phyloP scores from a whole-genome alignment of 30 jellyfish, hydroid and myxozoan genomes.

The Morbakka virulenta region DNA sequence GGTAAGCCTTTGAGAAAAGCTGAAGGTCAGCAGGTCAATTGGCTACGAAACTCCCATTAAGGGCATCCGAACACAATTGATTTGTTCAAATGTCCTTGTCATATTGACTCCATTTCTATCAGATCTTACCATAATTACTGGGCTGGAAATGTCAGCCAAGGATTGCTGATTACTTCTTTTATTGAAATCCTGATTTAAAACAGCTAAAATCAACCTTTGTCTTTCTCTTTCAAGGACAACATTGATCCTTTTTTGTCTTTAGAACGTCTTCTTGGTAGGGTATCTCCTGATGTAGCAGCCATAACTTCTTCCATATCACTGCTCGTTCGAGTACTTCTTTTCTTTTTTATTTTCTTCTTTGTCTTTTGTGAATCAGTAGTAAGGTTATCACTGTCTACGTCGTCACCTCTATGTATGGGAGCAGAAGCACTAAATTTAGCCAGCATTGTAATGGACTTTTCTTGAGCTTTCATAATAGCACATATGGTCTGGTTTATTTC shows the following conservation, averaged over 20 bases:
- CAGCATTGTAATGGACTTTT: neutral
- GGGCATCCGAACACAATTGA: no score
- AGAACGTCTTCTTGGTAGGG: neutral
- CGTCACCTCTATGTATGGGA: neutral
- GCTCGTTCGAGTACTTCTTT: neutral
- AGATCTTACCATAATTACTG: no score
- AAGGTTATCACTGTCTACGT: neutral
- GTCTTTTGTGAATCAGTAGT: slow-evolving; percentile 8
- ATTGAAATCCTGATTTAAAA: no score
- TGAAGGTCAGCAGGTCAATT: no score
- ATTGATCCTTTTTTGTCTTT: neutral
- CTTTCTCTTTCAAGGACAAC: neutral
- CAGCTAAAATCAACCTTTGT: no score
- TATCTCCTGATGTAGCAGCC: neutral
- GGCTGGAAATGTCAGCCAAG: no score
- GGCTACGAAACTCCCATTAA: no score
- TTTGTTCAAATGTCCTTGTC: no score
- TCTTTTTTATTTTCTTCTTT: no score
- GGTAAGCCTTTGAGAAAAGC: no score
- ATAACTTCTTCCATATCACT: neutral
- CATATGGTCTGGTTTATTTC: neutral
- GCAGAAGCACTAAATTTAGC: neutral
- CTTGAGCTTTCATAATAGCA: neutral
- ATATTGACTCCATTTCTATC: no score
- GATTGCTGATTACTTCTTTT: no score